phyloP scores from a whole-genome alignment of 35 echinoderm and acorn worm species.

The Antedon bifida region DNA sequence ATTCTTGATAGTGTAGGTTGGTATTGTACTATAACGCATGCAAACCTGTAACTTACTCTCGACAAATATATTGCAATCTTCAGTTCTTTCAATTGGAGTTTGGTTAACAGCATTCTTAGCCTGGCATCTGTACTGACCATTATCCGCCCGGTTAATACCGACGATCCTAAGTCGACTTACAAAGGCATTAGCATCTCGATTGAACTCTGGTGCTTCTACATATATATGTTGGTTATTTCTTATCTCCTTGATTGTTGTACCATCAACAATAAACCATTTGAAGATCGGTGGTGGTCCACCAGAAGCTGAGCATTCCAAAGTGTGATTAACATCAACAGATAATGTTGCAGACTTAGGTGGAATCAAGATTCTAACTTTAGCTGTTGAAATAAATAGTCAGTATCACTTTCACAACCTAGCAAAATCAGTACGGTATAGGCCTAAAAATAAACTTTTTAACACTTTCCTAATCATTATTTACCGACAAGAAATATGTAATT shows the following conservation, averaged over 20 bases:
- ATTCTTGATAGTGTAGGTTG: too few relatives aligned
- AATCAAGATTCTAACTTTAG: neutral
- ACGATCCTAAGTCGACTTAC: neutral
- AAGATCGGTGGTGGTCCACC: neutral
- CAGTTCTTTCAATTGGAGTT: neutral
- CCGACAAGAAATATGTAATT: too few relatives aligned
- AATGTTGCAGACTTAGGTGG: neutral
- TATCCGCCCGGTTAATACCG: neutral
- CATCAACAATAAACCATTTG: neutral
- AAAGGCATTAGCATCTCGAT: neutral
- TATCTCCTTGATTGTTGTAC: neutral
- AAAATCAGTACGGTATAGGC: too few relatives aligned
- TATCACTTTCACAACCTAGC: too few relatives aligned
- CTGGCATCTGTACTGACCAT: neutral
- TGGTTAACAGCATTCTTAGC: neutral
- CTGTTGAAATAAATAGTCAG: too few relatives aligned
- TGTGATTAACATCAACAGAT: neutral
- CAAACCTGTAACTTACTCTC: neutral
- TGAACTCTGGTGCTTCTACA: neutral
- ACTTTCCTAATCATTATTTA: too few relatives aligned
- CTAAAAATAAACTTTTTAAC: too few relatives aligned
- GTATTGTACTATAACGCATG: too few relatives aligned
- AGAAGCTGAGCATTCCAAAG: neutral
- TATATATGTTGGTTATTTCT: neutral
- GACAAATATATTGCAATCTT: neutral